These are phyloP conservation scores for Bryconaethiops microstoma DNA, from an alignment of 2,797 vertebrate genomes.

Conservation along the genomic window DNA sequence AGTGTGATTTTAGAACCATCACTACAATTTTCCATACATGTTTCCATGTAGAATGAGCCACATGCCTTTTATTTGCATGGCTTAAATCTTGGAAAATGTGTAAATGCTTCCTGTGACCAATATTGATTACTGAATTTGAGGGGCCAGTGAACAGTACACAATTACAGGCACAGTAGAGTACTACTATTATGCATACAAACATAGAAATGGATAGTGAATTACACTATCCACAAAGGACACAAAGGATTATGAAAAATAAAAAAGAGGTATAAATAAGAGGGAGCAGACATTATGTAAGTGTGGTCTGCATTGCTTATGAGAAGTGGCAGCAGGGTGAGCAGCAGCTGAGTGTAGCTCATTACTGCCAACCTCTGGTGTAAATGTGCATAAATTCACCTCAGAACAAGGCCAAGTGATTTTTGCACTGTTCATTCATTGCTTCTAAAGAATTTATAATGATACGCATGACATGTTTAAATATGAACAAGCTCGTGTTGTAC, in stretches of 20 bases:
- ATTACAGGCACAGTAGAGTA: background rate
- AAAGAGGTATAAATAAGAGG: background rate
- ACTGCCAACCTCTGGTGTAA: constrained; percentile 3
- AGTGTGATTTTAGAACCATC: background rate
- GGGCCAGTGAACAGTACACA: background rate
- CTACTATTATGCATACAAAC: no score
- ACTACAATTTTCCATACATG: background rate
- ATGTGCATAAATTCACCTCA: background rate
- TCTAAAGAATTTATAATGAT: background rate
- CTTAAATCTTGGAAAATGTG: background rate
- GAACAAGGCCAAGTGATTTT: no score
- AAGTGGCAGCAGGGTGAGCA: background rate
- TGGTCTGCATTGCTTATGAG: background rate
- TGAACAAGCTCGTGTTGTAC: background rate
- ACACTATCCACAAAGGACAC: background rate
- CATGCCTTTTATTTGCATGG: background rate
- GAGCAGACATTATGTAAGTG: background rate
- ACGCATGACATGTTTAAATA: background rate
- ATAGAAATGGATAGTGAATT: background rate
- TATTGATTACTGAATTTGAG: background rate
- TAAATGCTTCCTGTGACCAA: background rate
- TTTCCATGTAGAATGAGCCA: background rate
- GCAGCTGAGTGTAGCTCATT: constrained; percentile 1
- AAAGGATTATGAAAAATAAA: background rate
- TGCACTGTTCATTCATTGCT: background rate